Percentiles rank a stretch among this genome's conserved stretches.
Conservation (phyloP, 2,113 vertebrate genomes). For the Siphamia tubifer region DNA sequence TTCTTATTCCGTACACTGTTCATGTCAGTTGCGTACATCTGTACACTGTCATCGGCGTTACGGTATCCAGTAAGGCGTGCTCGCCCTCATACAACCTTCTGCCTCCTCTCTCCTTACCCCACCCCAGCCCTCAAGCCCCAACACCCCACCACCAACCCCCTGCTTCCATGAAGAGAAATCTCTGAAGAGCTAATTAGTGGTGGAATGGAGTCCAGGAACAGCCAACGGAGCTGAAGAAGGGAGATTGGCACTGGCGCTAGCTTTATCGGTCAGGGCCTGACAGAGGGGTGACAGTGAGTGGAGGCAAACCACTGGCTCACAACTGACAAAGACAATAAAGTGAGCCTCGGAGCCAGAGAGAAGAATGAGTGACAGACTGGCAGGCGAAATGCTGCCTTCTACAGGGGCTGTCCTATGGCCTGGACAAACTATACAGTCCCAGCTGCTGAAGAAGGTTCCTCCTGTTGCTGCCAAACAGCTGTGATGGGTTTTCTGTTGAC, state of each 20-base stretch:
- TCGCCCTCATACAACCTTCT: conserved; percentile 59
- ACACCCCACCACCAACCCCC: conserved; percentile 52
- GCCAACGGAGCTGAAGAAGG: conserved; percentile 90
- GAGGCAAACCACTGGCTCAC: conserved; percentile 91
- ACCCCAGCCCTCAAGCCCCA: conserved; percentile 64
- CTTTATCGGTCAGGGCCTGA: conserved; percentile 92
- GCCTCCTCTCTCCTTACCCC: conserved; percentile 42
- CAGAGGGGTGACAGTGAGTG: conserved; percentile 91
- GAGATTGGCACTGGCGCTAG: conserved; percentile 86
- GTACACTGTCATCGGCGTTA: conserved; percentile 23
- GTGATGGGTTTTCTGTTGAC: neutral
- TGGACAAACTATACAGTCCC: conserved; percentile 11
- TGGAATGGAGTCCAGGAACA: conserved; percentile 92
- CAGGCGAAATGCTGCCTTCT: conserved; percentile 67
- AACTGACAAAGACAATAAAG: conserved; percentile 94
- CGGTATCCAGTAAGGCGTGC: conserved; percentile 34
- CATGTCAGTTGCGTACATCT: neutral
- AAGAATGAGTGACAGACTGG: conserved; percentile 58
- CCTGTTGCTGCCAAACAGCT: neutral
- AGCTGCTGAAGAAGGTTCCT: neutral
- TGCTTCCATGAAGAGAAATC: conserved; percentile 94
- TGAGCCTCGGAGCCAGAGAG: conserved; percentile 75
- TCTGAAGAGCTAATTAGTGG: conserved; percentile 99
- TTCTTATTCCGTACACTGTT: no score
- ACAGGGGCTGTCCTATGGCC: conserved; percentile 71